A percentile compares a stretch with the other conserved stretches of the same genome.
These are phyloP conservation scores for Tetragonula clypearis DNA, from an alignment of 1,140 invertebrate species.

Conservation along the genomic window DNA sequence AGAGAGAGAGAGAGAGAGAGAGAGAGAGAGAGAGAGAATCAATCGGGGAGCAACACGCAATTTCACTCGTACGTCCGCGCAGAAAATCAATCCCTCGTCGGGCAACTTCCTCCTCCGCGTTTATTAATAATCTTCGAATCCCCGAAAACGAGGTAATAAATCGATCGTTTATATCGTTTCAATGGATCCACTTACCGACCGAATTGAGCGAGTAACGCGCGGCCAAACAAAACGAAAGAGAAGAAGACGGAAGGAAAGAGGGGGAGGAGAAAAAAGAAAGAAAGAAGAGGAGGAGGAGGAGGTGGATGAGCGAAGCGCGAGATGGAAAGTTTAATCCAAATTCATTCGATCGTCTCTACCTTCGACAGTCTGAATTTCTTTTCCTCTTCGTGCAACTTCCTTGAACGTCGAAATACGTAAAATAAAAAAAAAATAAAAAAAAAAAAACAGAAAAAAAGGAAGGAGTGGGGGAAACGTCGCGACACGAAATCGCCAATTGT, in stretches of 20 bases:
- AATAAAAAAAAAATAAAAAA: neutral
- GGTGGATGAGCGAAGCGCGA: neutral
- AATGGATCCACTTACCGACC: neutral
- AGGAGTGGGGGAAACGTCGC: neutral
- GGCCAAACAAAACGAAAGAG: neutral
- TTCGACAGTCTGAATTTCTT: neutral
- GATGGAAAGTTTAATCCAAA: slow-evolving; percentile 38
- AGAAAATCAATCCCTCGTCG: too few relatives aligned
- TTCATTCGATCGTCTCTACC: slow-evolving; percentile 18
- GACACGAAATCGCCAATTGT: slow-evolving; percentile 21
- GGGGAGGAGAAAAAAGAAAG: neutral
- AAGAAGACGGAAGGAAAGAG: neutral
- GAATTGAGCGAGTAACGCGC: neutral
- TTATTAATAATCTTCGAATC: neutral
- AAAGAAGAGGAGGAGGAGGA: too few relatives aligned
- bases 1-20: too few relatives aligned
- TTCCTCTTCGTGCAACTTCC: neutral
- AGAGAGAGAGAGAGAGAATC: too few relatives aligned
- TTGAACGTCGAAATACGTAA: neutral
- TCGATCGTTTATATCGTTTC: neutral
- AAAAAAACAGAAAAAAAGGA: neutral
- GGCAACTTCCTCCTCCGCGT: neutral
- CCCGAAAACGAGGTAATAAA: neutral
- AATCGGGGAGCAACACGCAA: too few relatives aligned
- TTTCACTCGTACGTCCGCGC: too few relatives aligned